These are phyloP conservation scores for Nymphalis c-album DNA, from an alignment of 2,888 invertebrate species.

Conservation along the genomic window DNA sequence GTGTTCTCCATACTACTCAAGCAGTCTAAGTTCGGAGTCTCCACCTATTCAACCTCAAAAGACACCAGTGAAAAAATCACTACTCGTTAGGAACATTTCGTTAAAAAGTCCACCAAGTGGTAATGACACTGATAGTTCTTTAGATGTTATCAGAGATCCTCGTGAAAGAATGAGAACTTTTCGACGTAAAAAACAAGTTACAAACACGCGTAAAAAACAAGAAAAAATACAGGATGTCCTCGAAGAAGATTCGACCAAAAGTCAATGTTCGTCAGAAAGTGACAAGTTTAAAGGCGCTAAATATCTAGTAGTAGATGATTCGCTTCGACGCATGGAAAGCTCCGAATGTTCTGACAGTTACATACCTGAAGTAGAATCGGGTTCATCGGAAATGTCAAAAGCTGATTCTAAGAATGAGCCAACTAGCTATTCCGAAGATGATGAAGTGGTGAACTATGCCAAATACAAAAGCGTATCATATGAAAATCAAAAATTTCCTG, in stretches of 20 bases:
- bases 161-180: conserved; percentile 86
- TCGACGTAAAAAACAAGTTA: conserved; percentile 84
- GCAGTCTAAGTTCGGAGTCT: conserved; percentile 87
- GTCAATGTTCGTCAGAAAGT: conserved; percentile 78
- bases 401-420: conserved; percentile 72
- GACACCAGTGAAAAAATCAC: conserved; percentile 84
- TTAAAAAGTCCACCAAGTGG: conserved; percentile 87
- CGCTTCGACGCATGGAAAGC: conserved; percentile 80
- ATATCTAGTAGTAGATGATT: conserved; percentile 70
- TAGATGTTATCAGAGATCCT: conserved; percentile 85
- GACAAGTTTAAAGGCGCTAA: conserved; percentile 68
- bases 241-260: conserved; percentile 77
- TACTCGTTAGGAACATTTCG: conserved; percentile 82
- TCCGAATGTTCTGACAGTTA: conserved; percentile 86
- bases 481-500: conserved; percentile 70
- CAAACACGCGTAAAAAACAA: conserved; percentile 79
- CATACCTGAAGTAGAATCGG: conserved; percentile 84
- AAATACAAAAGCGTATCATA: conserved; percentile 67
- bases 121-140: conserved; percentile 87
- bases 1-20: conserved; percentile 88
- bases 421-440: conserved; percentile 80
- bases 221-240: conserved; percentile 81
- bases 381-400: conserved; percentile 83
- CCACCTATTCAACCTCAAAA: conserved; percentile 85
- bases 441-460: conserved; percentile 76